Base-by-base conservation (phyloP, 1,140 invertebrate species). In the Aphelinus atriplicis region DNA sequence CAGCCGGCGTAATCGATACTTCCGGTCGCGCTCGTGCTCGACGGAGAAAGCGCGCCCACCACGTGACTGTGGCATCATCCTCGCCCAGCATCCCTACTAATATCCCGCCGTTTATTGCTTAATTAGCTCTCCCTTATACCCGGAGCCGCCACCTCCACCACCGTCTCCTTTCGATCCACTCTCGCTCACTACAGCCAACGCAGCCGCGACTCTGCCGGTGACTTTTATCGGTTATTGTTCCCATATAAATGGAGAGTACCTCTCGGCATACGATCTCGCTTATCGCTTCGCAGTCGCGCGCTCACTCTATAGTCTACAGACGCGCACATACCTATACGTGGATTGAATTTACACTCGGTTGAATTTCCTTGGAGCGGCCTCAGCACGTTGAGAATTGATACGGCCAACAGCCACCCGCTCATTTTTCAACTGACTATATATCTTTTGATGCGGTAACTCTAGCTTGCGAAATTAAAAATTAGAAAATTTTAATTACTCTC, bases 191-290 rank as follows among this genome's bases (percentile, higher is more conserved):
- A 46, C 46, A 1, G 1, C 45, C 5, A 62, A 46, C 47, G 45
- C 9, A 63, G 26, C 26, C 26, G 26, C 26, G 10, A 5, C 7
- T 7, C 46, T 63, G 61, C 46, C 61, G 61, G 6, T 48, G 61
- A 63, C 46, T 63, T 63, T 63, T 63, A 63, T 63, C 45, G 61
- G 43, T 63, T 48, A 63, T 63, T 63, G 46, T 63, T n/a, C 61
- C 26, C 26, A 26, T 26, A 26, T 26, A 26, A 48, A 45, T 60
- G 5, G 1, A 43, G 26, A 43, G 58, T 7, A 3, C 6, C 3
- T 26, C 42, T 43, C 58, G 58, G 9, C 26, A 45, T 45, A 4
- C 4, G 45, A 43, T 60, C 42, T 2, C 6, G 58, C 42, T 60
- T 60, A 60, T 60, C 26, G 26, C 26, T 26, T 26, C 26, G 26